Evolutionary conservation across 2,888 invertebrate species (phyloP).

Genomic region (Lampropteryx suffumata): DNA sequence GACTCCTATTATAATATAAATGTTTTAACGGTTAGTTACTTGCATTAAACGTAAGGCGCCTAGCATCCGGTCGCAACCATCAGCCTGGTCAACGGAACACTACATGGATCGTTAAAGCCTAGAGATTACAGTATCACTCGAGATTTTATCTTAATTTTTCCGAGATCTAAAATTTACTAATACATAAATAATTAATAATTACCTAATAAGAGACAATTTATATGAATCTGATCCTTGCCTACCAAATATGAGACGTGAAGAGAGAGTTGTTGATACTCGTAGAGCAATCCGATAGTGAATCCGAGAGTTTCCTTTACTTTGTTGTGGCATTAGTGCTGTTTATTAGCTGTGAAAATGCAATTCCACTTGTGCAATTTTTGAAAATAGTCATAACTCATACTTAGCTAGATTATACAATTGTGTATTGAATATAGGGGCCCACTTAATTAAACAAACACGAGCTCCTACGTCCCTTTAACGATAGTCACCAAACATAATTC

Average conservation of each 20-base stretch:
- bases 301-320: conserved; percentile 63
- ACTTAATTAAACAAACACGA: conserved; percentile 66
- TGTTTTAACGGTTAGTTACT: conserved; percentile 75
- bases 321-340: conserved; percentile 70
- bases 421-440: conserved; percentile 81
- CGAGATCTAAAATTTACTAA: conserved; percentile 76
- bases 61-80: conserved; percentile 73
- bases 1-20: conserved; percentile 80
- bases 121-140: conserved; percentile 83
- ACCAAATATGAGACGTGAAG: conserved; percentile 63
- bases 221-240: conserved; percentile 69
- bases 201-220: conserved; percentile 66
- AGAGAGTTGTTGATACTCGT: conserved; percentile 51
- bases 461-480: conserved; percentile 65
- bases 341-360: conserved; percentile 80
- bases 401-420: conserved; percentile 79
- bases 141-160: conserved; percentile 72
- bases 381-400: conserved; percentile 80
- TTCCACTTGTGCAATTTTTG: conserved; percentile 82
- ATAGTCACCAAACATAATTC: conserved; percentile 73
- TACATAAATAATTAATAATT: conserved; percentile 66
- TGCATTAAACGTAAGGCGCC: conserved; percentile 77
- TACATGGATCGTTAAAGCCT: conserved; percentile 57
- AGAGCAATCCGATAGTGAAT: conserved; percentile 59
- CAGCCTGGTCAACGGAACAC: conserved; percentile 64